A percentile compares a stretch with the other conserved stretches of the same genome.
Conservation (phyloP, 64 coral and sea anemone genomes). For the Cladopsammia gracilis region DNA sequence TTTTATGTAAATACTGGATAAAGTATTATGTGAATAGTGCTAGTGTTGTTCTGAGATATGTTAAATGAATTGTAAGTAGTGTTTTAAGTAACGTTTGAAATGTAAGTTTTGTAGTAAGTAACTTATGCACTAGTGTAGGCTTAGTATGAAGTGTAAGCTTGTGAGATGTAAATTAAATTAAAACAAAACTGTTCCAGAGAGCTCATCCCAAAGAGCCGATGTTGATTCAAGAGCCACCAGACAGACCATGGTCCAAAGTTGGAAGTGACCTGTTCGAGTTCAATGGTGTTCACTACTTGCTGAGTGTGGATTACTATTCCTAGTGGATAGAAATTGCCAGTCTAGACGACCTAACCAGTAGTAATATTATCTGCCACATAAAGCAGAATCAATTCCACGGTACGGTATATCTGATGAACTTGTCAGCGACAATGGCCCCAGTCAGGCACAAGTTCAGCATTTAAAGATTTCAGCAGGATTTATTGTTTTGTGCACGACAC, state of each 20-base stretch:
- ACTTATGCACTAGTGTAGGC: no score
- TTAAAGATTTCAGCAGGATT: slow-evolving; percentile 7
- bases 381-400: slow-evolving; percentile 64
- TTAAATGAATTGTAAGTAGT: no score
- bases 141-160: no score
- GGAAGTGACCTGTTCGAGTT: slow-evolving; percentile 64
- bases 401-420: slow-evolving; percentile 65
- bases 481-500: slow-evolving; percentile 68
- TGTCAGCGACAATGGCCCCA: slow-evolving; percentile 68
- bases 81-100: no score
- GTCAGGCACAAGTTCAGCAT: slow-evolving; percentile 37
- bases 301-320: slow-evolving; percentile 66
- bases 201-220: slow-evolving; percentile 57
- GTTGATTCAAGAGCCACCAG: slow-evolving; percentile 41
- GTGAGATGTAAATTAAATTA: no score
- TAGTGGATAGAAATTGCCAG: slow-evolving; percentile 76
- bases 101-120: no score
- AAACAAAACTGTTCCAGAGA: slow-evolving; percentile 15
- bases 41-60: no score
- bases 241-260: slow-evolving; percentile 72
- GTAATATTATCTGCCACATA: slow-evolving; percentile 34
- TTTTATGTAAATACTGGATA: no score
- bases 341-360: not conserved
- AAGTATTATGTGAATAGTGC: no score
- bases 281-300: slow-evolving; percentile 31